Evolutionary conservation across 2,113 vertebrate genomes (phyloP), one percentile per base, ranked within the genome.

Genomic region (Ceratotherium simum): DNA sequence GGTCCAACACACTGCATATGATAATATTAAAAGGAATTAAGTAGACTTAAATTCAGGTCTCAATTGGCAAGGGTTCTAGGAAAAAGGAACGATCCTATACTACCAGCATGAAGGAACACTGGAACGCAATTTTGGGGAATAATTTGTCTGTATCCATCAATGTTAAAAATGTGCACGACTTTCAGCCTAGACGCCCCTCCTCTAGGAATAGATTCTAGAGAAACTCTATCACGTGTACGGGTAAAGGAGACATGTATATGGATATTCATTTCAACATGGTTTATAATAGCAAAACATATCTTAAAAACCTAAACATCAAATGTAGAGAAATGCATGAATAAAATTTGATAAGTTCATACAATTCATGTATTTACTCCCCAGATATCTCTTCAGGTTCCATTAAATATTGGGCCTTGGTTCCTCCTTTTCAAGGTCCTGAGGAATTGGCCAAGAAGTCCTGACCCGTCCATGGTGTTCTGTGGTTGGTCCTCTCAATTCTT

Each of bases 361-460:
- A 54, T 36, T 33, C 20, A 10, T 62, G 60, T 13, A n/a, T 6
- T 62, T 10, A 29, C 36, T 20, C 6, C n/a, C 39, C 73, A 95
- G 62, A n/a, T 33, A 72, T 51, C 72, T 67, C 27, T 48, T 92
- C 25, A 69, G 25, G 11, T 9, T 60, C 39, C 46, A 36, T 60
- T 83, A 33, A 58, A 62, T 46, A 46, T 42, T 5, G 3, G 16
- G 5, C 2, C 36, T 14, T 3, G 0, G 2, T 21, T 4, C 17
- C 27, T 84, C 46, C 51, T 51, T 64, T 67, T 51, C 14, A 27
- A 20, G 27, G 18, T 6, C 17, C 46, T 79, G 14, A 46, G 36
- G 8, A 27, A 56, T 17, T 78, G 72, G 56, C 18, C n/a, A 5
- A 65, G 64, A 46, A 72, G 29, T 18, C 2, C 13, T 89, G 23